A percentile compares a stretch with the other conserved stretches of the same genome.
Evolutionary conservation across 2,888 invertebrate genomes (phyloP).

Genomic region (Drosophila nr. medialis): DNA sequence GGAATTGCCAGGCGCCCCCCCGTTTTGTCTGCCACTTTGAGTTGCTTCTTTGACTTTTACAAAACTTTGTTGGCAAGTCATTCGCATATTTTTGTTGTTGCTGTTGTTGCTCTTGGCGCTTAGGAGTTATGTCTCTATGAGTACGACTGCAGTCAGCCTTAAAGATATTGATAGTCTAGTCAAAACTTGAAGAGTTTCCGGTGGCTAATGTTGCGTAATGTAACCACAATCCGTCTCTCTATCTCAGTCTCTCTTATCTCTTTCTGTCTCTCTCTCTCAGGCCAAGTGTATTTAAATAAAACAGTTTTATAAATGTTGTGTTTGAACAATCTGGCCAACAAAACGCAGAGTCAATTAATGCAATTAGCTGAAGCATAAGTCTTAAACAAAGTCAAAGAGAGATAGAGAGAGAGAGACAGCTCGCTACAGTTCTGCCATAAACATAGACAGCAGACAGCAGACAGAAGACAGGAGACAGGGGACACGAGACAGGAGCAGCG

Average conservation of each 20-base stretch:
- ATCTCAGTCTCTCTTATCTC: background rate
- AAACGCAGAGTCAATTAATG: constrained; percentile 45
- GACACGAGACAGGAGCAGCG: background rate
- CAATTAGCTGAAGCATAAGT: constrained; percentile 55
- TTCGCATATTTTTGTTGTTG: constrained; percentile 13
- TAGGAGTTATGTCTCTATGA: constrained; percentile 61
- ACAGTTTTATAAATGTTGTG: constrained; percentile 12
- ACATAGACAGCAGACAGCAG: background rate
- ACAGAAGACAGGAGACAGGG: background rate
- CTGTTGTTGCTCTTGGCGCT: constrained; percentile 11
- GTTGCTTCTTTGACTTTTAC: constrained; percentile 70
- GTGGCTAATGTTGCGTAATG: constrained; percentile 74
- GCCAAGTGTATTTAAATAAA: constrained; percentile 36
- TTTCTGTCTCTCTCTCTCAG: background rate
- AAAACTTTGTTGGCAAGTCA: constrained; percentile 73
- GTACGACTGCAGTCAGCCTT: constrained; percentile 29
- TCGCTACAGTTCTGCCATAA: constrained; percentile 26
- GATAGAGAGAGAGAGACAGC: constrained; percentile 9
- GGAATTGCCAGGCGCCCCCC: constrained; percentile 60
- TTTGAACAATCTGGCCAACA: constrained; percentile 10
- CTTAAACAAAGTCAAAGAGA: constrained; percentile 15
- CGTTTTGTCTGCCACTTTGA: constrained; percentile 59
- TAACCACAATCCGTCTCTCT: constrained; percentile 13
- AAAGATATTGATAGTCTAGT: constrained; percentile 70
- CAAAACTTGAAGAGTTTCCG: constrained; percentile 67